Evolutionary conservation across 2,888 invertebrate species (phyloP), one percentile per base, ranked within the genome.

Genomic region (Eupithecia centaureata): DNA sequence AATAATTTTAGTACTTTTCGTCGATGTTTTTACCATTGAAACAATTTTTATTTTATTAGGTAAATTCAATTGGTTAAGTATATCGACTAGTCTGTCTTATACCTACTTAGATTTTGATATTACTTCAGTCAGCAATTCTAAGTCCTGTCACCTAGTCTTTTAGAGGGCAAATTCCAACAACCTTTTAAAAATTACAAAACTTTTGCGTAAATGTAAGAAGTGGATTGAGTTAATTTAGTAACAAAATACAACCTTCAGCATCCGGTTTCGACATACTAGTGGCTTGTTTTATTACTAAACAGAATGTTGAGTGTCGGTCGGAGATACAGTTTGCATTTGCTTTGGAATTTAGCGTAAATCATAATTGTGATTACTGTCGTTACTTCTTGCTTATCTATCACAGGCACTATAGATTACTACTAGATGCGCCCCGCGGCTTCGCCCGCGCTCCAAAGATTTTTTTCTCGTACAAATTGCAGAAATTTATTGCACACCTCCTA

Each of bases 181-280:
- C 47, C 47, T 47, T 47, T 57, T 22, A 57, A 32, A 56, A 33
- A 57, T 63, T 42, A 61, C 30, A 47, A 28, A 61, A 61, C 28
- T 42, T 51, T 42, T 61, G 51, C 51, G 30, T 51, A 61, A 61
- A 60, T 33, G 22, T 30, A 27, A 32, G 30, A 61, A 61, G 61
- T 57, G 32, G 18, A 57, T 57, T 30, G 33, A 62, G 33, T 61
- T 63, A 47, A 63, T 70, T 67, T 63, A 63, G 61, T 61, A 69
- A 70, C 42, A 27, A 68, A 66, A 66, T 58, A 61, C 66, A 65
- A 69, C 70, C 67, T 72, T 67, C 63, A 63, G 66, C 72, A 67
- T 72, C 68, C 70, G 72, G 67, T 69, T 73, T 65, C 72, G 64
- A 71, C 71, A 73, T 73, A 54, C 58, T 62, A 64, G 54, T 58